Base-by-base conservation (phyloP, 2,888 invertebrate species). In the Diarsia brunnea region DNA sequence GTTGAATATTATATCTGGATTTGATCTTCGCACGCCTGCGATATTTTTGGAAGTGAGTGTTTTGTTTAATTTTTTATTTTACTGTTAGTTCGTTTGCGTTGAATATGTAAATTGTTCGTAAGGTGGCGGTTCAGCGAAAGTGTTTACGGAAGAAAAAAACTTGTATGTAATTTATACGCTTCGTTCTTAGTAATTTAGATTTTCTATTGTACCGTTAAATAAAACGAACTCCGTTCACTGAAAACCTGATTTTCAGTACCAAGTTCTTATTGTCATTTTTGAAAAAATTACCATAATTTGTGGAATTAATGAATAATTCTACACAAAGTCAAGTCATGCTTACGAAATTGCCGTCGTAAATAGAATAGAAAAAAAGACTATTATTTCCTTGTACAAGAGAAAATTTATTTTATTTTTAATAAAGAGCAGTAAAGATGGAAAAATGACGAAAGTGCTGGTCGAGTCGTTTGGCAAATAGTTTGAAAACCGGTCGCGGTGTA, bases 101-200 rank as follows among this genome's bases (percentile, higher is more conserved):
- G 71, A 70, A 81, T 86, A 87, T 88, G 87, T 82, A 79, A 83
- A 84, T 84, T 79, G 70, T 73, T 77, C 31, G 51, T 82, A 69
- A 69, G 47, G 82, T 67, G 81, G 75, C 75, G 73, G 73, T 63
- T 70, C 64, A 82, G 87, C 83, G 90, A 89, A 89, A 89, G 88
- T 90, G 75, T 78, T 69, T 75, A 65, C 75, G 76, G 75, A 74
- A 73, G 69, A 63, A 70, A 69, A 74, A 72, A 73, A 53, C 66
- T 70, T 55, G 55, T 63, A 73, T 58, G 51, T 65, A 73, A 60
- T 27, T 67, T 45, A 38, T 53, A 64, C 72, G 60, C 64, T 4
- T 55, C 53, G 55, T 78, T 73, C 5, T 8, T 43, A 38, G n/a
- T 61, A 65, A 67, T 68, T 55, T 24, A 24, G 45, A 24, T n/a